These are phyloP conservation scores for Macrophya alboannulata DNA, from an alignment of 2,888 invertebrate genomes.

Conservation along the genomic window DNA sequence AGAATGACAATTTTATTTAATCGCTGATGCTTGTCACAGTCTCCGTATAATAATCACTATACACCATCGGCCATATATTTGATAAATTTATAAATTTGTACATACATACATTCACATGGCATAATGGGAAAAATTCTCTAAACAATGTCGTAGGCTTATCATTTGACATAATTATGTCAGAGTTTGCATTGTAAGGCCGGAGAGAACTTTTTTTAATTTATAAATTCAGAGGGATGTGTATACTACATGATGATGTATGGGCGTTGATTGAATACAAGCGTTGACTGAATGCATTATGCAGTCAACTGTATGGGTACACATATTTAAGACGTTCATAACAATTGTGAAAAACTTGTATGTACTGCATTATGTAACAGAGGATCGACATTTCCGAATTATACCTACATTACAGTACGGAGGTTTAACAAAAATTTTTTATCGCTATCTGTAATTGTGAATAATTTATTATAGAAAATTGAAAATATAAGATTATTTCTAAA, in stretches of 20 bases:
- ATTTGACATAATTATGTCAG: neutral
- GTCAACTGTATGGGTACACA: neutral
- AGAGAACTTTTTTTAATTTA: neutral
- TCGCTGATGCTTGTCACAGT: neutral
- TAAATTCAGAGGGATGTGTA: neutral
- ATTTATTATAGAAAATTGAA: constrained; percentile 47
- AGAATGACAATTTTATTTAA: neutral
- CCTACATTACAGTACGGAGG: neutral
- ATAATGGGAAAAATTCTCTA: neutral
- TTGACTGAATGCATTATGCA: neutral
- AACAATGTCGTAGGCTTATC: neutral
- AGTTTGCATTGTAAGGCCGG: constrained; percentile 5
- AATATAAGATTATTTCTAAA: constrained; percentile 48
- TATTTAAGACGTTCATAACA: neutral
- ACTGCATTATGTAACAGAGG: neutral
- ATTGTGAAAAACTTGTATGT: neutral
- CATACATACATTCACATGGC: neutral
- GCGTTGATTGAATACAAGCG: neutral
- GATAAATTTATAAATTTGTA: neutral
- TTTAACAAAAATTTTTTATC: constrained; percentile 23
- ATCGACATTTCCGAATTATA: neutral
- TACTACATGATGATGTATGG: neutral
- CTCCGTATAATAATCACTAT: neutral
- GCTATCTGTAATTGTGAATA: constrained; percentile 15
- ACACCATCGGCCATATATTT: neutral